phyloP scores from a whole-genome alignment of 2,113 vertebrate genomes.

The Ceratotherium simum region DNA sequence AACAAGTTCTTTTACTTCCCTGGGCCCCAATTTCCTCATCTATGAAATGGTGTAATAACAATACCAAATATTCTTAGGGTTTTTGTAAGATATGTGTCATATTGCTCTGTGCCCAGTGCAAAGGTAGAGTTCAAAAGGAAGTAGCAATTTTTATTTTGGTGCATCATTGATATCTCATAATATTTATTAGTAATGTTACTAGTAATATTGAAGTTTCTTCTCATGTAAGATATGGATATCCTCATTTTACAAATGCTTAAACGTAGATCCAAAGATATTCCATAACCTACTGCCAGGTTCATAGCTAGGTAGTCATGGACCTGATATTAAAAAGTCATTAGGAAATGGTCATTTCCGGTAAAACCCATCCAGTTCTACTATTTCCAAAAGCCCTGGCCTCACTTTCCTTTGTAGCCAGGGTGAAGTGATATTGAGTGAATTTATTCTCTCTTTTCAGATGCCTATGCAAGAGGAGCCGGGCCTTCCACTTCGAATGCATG shows the following conservation, averaged over 20 bases:
- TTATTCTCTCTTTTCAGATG: conserved; percentile 86
- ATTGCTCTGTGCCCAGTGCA: neutral
- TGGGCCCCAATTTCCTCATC: neutral
- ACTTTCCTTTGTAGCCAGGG: too few relatives aligned
- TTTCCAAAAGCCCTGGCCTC: neutral
- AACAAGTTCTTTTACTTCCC: neutral
- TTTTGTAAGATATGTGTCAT: neutral
- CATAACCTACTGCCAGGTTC: neutral
- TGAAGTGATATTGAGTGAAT: neutral
- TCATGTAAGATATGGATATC: too few relatives aligned
- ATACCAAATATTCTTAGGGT: neutral
- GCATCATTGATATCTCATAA: neutral
- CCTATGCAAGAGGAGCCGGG: conserved; percentile 91
- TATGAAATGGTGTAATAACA: neutral
- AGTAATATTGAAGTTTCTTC: neutral
- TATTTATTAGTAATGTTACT: neutral
- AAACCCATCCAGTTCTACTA: neutral
- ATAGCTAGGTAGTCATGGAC: neutral
- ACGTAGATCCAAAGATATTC: neutral
- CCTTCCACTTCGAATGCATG: conserved; percentile 96
- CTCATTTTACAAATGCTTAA: neutral
- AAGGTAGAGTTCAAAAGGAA: neutral
- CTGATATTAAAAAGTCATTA: neutral
- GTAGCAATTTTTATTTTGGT: neutral
- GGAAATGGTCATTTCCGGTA: neutral